These are phyloP conservation scores for Pelagia noctiluca DNA, from an alignment of 30 jellyfish, hydroid and myxozoan species.

Conservation along the genomic window DNA sequence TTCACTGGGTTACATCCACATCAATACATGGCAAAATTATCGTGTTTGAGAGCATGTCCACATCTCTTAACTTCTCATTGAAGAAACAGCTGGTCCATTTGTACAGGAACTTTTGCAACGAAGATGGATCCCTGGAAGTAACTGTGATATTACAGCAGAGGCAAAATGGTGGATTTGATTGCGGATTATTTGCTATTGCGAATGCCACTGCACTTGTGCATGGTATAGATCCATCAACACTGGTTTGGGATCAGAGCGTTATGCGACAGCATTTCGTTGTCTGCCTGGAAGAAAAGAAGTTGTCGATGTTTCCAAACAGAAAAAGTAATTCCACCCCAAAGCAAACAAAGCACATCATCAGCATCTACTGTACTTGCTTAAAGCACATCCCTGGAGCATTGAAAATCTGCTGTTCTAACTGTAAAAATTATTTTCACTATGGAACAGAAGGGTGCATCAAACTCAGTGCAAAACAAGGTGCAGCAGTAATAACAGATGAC, in stretches of 20 bases:
- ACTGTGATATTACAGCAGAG: conserved; percentile 35
- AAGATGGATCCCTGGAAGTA: conserved; percentile 24
- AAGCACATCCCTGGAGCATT: conserved; percentile 11
- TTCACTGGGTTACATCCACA: conserved; percentile 51
- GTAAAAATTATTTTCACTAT: neutral
- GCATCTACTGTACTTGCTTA: conserved; percentile 20
- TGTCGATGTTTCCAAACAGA: neutral
- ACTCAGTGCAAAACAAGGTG: neutral
- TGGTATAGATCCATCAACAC: conserved; percentile 35
- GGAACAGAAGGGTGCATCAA: neutral
- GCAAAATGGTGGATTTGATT: conserved; percentile 23
- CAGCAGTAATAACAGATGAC: neutral
- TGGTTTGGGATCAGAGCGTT: conserved; percentile 1
- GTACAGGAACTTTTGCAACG: conserved; percentile 16
- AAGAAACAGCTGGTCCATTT: conserved; percentile 12
- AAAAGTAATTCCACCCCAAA: neutral
- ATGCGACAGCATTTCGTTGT: neutral
- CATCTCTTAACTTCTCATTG: conserved; percentile 12
- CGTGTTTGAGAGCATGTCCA: conserved; percentile 43
- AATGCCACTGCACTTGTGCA: conserved; percentile 28
- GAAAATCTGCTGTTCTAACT: neutral
- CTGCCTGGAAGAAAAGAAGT: neutral
- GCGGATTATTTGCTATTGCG: conserved; percentile 40
- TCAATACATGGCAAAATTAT: conserved; percentile 24
- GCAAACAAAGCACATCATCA: neutral